phyloP scores from a whole-genome alignment of 2,888 invertebrate genomes.

The Diarsia dahlii region DNA sequence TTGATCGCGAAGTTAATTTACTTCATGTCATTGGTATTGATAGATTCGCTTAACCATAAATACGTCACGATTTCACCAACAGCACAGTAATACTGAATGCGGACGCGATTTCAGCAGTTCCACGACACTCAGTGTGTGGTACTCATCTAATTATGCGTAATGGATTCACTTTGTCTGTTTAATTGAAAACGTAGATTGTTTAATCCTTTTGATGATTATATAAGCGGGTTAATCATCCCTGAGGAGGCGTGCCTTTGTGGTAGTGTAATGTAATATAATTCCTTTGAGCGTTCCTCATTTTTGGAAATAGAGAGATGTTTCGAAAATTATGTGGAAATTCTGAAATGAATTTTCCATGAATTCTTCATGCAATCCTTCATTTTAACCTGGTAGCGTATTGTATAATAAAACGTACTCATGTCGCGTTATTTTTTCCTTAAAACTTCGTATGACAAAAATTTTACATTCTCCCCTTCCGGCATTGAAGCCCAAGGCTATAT shows the following conservation, averaged over 20 bases:
- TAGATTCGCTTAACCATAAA: slow-evolving; percentile 37
- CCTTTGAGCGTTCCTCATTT: slow-evolving; percentile 6
- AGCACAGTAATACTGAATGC: slow-evolving; percentile 25
- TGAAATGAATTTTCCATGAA: slow-evolving; percentile 17
- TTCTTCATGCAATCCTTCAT: slow-evolving; percentile 36
- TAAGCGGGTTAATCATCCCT: slow-evolving; percentile 40
- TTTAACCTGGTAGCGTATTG: slow-evolving; percentile 32
- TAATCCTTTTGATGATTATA: slow-evolving; percentile 54
- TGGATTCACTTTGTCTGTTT: slow-evolving; percentile 41
- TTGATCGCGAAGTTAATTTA: slow-evolving; percentile 52
- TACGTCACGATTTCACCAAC: slow-evolving; percentile 31
- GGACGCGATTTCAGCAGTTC: slow-evolving; percentile 34
- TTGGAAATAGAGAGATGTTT: background rate
- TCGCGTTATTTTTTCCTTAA: slow-evolving; percentile 36
- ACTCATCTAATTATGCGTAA: slow-evolving; percentile 44
- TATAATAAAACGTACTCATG: slow-evolving; percentile 41
- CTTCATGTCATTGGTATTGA: slow-evolving; percentile 46
- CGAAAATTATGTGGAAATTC: background rate
- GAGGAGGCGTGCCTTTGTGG: slow-evolving; percentile 16
- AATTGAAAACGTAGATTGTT: slow-evolving; percentile 51
- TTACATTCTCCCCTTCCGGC: slow-evolving; percentile 54
- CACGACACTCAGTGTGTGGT: slow-evolving; percentile 33
- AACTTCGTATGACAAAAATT: slow-evolving; percentile 48
- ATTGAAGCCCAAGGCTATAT: slow-evolving; percentile 35
- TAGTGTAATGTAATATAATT: slow-evolving; percentile 10